A percentile compares a stretch with the other conserved stretches of the same genome.
These are phyloP conservation scores for Odontocerum albicorne DNA, from an alignment of 2,888 invertebrate genomes.

Conservation along the genomic window DNA sequence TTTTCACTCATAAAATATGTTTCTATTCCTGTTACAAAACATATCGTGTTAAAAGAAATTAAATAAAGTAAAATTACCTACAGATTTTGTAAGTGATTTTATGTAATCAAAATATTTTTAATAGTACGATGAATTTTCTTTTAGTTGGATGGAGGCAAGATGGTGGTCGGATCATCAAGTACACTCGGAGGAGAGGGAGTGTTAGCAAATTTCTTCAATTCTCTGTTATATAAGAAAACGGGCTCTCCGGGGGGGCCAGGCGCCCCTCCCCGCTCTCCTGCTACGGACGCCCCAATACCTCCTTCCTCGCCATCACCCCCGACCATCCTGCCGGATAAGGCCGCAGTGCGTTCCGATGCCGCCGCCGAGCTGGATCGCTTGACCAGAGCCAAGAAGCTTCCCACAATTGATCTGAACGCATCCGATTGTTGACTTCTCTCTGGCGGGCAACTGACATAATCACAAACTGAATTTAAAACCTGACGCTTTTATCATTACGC, in stretches of 20 bases:
- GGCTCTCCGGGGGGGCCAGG: slow-evolving; percentile 65
- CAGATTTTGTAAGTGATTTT: slow-evolving; percentile 21
- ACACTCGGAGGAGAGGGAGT: slow-evolving; percentile 89
- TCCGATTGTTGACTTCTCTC: slow-evolving; percentile 49
- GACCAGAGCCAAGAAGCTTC: slow-evolving; percentile 67
- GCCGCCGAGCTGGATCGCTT: slow-evolving; percentile 91
- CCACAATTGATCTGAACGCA: slow-evolving; percentile 59
- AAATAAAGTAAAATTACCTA: too few species aligned
- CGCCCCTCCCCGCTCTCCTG: slow-evolving; percentile 45
- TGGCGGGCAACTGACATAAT: slow-evolving; percentile 3
- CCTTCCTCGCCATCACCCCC: slow-evolving; percentile 43
- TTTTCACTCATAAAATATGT: too few species aligned
- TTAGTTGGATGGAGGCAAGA: slow-evolving; percentile 74
- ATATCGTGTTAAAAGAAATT: too few species aligned
- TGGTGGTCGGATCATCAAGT: slow-evolving; percentile 63
- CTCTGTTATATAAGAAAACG: slow-evolving; percentile 91
- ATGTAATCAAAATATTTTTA: slow-evolving; percentile 27
- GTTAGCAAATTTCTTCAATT: slow-evolving; percentile 97
- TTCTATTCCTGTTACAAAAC: too few species aligned
- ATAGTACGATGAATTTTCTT: too few species aligned
- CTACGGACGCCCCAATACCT: slow-evolving; percentile 41
- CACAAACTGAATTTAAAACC: slow-evolving; percentile 1
- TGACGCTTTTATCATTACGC: slow-evolving; percentile 11
- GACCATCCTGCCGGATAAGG: slow-evolving; percentile 62
- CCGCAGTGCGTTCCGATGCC: slow-evolving; percentile 82